Evolutionary conservation across 2,113 vertebrate genomes (phyloP), one percentile per base, ranked within the genome.

Genomic region (Phoenicopterus ruber): DNA sequence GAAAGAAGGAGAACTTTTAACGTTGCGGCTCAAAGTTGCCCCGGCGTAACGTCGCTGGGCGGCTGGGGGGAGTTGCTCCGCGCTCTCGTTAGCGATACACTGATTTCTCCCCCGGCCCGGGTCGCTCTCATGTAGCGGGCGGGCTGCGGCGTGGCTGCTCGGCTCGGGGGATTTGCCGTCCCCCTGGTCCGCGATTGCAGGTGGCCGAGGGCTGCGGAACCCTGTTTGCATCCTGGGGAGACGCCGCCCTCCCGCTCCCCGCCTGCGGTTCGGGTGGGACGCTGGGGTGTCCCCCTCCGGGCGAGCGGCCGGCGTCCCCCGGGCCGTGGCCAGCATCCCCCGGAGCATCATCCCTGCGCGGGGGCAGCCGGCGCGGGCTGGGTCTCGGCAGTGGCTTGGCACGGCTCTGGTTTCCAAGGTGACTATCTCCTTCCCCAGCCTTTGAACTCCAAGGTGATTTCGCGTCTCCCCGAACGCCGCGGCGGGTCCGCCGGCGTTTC

Each of bases 381-480:
- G 21, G n/a, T 15, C 67, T 67, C 24, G 4, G 12, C 0, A 7
- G 3, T 11, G 46, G 21, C 70, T 21, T 0, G 12, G 32, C 82
- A n/a, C 2, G 14, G 59, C 88, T 70, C 62, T 21, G 78, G 88
- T 96, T 95, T 90, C 95, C 96, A 94, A 24, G 96, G 96, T 94
- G 96, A 93, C 93, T 90, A 78, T 95, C 93, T 77, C 58, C 82
- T 34, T 71, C 29, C 19, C 28, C 82, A 93, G 93, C 47, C 88
- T 88, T 82, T 82, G 93, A 88, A 77, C 93, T 92, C 67, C 55
- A 1, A 77, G 94, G 88, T 88, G 94, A 21, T 86, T 77, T 77
- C 94, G 81, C 46, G 87, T 95, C 88, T 79, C 66, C 2, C 66
- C 2, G 72, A 73, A 4, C 54, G 4, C 26, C 42, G 1, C n/a